Base-by-base conservation (phyloP, 1,140 invertebrate species). In the Polypedilum pembai region DNA sequence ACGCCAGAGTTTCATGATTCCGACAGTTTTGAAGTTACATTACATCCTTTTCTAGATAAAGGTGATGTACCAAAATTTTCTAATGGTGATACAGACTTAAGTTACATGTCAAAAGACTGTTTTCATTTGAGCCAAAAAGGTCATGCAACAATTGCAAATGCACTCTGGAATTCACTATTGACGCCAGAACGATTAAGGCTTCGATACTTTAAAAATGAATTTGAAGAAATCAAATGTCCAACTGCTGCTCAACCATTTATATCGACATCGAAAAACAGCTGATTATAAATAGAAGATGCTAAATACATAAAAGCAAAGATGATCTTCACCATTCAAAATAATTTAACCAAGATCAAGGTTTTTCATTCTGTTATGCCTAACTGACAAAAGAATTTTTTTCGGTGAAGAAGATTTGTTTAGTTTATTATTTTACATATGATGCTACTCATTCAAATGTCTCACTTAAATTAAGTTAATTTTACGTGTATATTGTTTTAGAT, bases 91-190 rank as follows among this genome's bases (percentile, higher is more conserved):
- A 69, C 65, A 20, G 65, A 69, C 7, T 69, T 69, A 3, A 20
- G 86, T 0, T 91, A 87, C 79, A 88, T 91, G 77, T 89, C 90
- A 0, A 87, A 90, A 74, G 90, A 92, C 78, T 92, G 90, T 82
- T 92, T 92, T 81, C 91, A 92, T 82, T 89, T 90, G 80, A 90
- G 88, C 33, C 87, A 89, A 80, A 89, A 89, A 79, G 89, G 89
- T 15, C 89, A 91, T 76, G 87, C 88, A 45, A 80, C 88, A 84
- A 88, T 81, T 76, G 84, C 85, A 3, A 86, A 85, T 76, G 80
- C 82, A 20, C 78, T 88, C 3, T 89, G 87, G 88, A 89, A 88
- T 79, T 90, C 87, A 77, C 82, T 88, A 79, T 75, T 88, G 76
- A 83, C 88, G 79, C 83, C 85, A 41, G 80, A 75, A 72, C 77